Percentiles rank a stretch among this genome's conserved stretches.
Conservation (phyloP, 2,888 invertebrate species). For the Diarsia dahlii region DNA sequence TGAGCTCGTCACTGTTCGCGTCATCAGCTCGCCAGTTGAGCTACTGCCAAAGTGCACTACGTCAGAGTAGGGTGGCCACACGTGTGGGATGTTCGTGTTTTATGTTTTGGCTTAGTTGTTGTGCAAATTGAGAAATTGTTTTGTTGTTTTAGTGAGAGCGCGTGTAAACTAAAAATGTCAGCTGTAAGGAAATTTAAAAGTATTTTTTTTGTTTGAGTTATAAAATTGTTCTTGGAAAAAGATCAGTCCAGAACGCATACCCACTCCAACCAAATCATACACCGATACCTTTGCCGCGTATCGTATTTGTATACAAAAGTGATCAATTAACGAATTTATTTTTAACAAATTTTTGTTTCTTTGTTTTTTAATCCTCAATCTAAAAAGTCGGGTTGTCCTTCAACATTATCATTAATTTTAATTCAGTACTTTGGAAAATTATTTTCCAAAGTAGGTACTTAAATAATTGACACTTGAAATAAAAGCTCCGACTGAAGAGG, state of each 20-base stretch:
- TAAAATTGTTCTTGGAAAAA: too few species aligned
- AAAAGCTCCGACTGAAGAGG: neutral
- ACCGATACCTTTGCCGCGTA: too few species aligned
- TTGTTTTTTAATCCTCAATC: too few species aligned
- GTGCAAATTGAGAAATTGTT: neutral
- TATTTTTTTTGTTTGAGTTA: too few species aligned
- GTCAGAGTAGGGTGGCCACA: slow-evolving; percentile 48
- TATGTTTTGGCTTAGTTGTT: neutral
- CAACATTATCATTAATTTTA: neutral
- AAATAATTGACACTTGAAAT: neutral
- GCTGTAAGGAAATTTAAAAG: too few species aligned
- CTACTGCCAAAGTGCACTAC: slow-evolving; percentile 62
- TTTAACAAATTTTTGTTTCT: too few species aligned
- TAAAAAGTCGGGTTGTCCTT: neutral
- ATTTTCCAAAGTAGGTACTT: neutral
- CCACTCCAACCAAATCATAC: too few species aligned
- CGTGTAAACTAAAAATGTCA: neutral
- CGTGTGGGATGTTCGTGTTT: neutral
- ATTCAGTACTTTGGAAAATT: too few species aligned
- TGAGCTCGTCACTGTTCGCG: slow-evolving; percentile 48
- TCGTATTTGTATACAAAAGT: too few species aligned
- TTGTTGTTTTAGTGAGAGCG: neutral
- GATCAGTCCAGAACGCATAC: too few species aligned
- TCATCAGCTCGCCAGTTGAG: slow-evolving; percentile 56
- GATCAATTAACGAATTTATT: too few species aligned